Evolutionary conservation across 2,113 vertebrate genomes (phyloP), one percentile per base, ranked within the genome.

Genomic region (Pica pica): DNA sequence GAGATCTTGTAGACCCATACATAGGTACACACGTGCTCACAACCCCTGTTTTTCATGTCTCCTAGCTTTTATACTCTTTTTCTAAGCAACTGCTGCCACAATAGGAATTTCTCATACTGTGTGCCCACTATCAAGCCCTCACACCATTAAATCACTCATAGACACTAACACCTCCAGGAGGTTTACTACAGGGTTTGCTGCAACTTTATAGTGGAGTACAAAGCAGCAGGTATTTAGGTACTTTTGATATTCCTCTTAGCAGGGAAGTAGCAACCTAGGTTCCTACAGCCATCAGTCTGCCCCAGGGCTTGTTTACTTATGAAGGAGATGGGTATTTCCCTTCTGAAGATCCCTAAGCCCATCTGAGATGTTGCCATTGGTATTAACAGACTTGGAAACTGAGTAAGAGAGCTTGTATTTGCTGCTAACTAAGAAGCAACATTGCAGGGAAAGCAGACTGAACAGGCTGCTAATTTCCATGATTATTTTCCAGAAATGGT

Each of bases 1-100:
- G 4, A 49, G 4, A 6, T 27, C 4, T 42, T 56, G 11, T 31
- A 35, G 3, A 46, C 8, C 4, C 2, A 3, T 33, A 33, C 3
- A 31, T 8, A 69, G 28, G 10, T 64, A 30, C 5, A 46, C 13
- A 37, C 2, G 1, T 5, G 8, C 4, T 65, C 23, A 79, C 18
- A 59, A 5, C 1, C 20, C 9, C 22, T 47, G 9, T 67, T 84
- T 88, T 31, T 76, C 26, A 20, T 17, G 18, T 77, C 31, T 68
- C 13, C 27, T 73, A 67, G 9, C 3, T 61, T 52, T 64, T 61
- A 9, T 9, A 28, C 13, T 23, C 17, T 80, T 80, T 59, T 56
- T 6, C 50, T 65, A 55, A 70, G 39, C 31, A 55, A 17, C 26
- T 80, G 7, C 21, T 75, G 7, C 49, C 41, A 55, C 17, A 71